Evolutionary conservation across 2,888 invertebrate genomes (phyloP).

Genomic region (Acronicta aceris): DNA sequence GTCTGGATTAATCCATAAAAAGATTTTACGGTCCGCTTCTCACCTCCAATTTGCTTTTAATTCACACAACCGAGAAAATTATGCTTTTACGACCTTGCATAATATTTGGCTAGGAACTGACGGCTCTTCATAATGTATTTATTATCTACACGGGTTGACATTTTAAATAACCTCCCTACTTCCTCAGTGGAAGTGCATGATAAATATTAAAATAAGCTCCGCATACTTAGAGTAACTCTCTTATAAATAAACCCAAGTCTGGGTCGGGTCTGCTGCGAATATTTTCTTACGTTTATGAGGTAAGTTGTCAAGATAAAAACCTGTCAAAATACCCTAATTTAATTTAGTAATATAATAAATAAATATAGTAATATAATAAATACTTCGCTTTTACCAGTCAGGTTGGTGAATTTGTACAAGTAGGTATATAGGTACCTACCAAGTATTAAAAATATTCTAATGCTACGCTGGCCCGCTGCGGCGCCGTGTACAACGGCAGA

Average conservation of each 20-base stretch:
- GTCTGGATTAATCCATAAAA: constrained; percentile 63
- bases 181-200: constrained; percentile 23
- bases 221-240: background rate
- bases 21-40: constrained; percentile 67
- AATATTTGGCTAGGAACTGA: constrained; percentile 62
- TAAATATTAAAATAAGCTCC: constrained; percentile 38
- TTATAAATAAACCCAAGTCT: background rate
- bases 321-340: no score
- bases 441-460: no score
- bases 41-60: constrained; percentile 66
- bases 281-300: background rate
- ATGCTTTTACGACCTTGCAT: constrained; percentile 60
- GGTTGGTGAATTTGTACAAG: no score
- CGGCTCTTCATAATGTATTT: constrained; percentile 50
- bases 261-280: background rate
- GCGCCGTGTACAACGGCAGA: no score
- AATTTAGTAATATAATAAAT: no score
- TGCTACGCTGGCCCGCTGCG: no score
- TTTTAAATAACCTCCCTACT: constrained; percentile 40
- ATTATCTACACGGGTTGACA: constrained; percentile 49
- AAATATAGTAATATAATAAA: no score
- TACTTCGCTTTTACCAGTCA: no score
- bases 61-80: constrained; percentile 64
- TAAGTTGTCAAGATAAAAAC: no score
- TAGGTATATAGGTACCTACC: no score